A percentile compares a stretch with the other conserved stretches of the same genome.
Evolutionary conservation across 2,888 invertebrate species (phyloP).

Genomic region (Agrotis segetum): DNA sequence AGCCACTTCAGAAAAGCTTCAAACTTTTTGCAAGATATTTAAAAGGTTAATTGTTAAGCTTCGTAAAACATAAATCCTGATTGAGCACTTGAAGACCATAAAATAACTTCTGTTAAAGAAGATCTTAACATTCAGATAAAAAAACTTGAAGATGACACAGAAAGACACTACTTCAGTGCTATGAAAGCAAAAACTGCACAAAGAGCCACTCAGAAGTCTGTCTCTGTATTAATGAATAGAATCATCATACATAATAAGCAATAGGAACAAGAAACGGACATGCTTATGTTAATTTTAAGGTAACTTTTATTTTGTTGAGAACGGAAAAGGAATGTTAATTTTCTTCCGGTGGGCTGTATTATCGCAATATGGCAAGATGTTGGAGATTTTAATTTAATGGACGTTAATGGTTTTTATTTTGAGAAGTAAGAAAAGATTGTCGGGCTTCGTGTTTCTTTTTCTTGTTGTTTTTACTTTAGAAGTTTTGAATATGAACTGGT

Average conservation of each 20-base stretch:
- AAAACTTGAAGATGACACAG: constrained; percentile 1
- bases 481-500: background rate
- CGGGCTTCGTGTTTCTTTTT: background rate
- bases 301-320: constrained; percentile 63
- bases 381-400: constrained; percentile 58
- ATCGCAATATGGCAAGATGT: constrained; percentile 56
- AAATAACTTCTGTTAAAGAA: background rate
- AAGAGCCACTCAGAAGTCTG: constrained; percentile 38
- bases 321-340: constrained; percentile 65
- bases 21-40: background rate
- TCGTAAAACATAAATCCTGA: background rate
- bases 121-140: background rate
- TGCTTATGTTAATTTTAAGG: constrained; percentile 63
- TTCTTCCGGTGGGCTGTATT: constrained; percentile 60
- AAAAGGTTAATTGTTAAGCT: background rate
- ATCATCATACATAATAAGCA: constrained; percentile 59
- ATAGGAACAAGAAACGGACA: constrained; percentile 53
- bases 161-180: constrained; percentile 19
- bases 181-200: constrained; percentile 33
- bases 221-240: constrained; percentile 54
- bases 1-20: background rate
- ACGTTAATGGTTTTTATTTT: constrained; percentile 31
- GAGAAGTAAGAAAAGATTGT: constrained; percentile 31
- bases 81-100: background rate
- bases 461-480: background rate